A percentile compares a stretch with the other conserved stretches of the same genome.
Conservation (phyloP, 1,140 invertebrate genomes). For the Heliconius melpomene region DNA sequence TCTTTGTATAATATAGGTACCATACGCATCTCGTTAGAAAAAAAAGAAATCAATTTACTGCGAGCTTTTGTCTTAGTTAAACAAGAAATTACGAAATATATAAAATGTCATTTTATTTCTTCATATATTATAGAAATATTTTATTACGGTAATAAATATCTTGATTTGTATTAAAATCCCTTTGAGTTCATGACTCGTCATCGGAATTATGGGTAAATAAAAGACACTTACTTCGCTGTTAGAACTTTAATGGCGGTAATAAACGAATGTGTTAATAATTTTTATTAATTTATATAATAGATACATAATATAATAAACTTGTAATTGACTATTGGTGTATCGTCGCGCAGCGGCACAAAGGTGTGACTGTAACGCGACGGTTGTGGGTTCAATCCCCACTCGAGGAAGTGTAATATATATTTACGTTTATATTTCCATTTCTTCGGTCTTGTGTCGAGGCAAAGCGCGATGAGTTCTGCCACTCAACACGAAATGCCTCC, state of each 20-base stretch:
- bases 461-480: too few species aligned
- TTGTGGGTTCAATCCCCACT: too few species aligned
- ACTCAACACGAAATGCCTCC: too few species aligned
- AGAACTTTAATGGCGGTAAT: not conserved
- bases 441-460: too few species aligned
- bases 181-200: not conserved
- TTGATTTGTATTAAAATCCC: not conserved
- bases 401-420: too few species aligned
- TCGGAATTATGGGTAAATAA: not conserved
- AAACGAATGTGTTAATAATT: not conserved
- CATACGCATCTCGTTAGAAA: not conserved
- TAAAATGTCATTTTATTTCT: conserved; percentile 3
- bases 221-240: not conserved
- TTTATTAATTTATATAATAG: not conserved
- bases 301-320: not conserved
- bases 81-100: not conserved
- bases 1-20: conserved; percentile 6
- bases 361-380: too few species aligned
- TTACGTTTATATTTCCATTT: too few species aligned
- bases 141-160: not conserved
- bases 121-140: not conserved
- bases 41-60: not conserved
- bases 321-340: not conserved
- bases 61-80: not conserved
- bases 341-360: too few species aligned